Percentiles rank a stretch among this genome's conserved stretches.
Conservation (phyloP, 2,888 invertebrate genomes). For the Drosophila anomalata region DNA sequence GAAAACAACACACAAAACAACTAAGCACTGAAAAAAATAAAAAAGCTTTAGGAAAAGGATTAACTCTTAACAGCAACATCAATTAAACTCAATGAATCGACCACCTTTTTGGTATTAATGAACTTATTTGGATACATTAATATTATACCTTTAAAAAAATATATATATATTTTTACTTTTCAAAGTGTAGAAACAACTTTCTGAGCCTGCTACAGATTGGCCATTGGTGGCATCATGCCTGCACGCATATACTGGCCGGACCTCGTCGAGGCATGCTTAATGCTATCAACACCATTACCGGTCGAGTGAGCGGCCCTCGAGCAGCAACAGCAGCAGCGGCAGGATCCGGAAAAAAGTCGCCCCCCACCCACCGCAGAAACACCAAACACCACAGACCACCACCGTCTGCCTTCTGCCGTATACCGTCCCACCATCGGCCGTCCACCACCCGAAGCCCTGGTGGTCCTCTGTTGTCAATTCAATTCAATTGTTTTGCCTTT, state of each 20-base stretch:
- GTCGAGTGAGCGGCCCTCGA: conserved; percentile 45
- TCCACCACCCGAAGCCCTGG: conserved; percentile 9
- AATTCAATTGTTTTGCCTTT: conserved; percentile 78
- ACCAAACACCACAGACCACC: conserved; percentile 16
- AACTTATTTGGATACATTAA: not conserved
- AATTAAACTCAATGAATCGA: not conserved
- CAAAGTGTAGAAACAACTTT: conserved; percentile 3
- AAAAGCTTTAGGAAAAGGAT: not conserved
- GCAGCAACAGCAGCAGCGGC: conserved; percentile 12
- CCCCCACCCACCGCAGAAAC: conserved; percentile 16
- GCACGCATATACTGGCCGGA: conserved; percentile 62
- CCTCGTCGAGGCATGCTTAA: conserved; percentile 66
- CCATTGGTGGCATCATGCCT: conserved; percentile 47
- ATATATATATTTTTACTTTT: not conserved
- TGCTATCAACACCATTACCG: conserved; percentile 70
- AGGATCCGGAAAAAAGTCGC: conserved; percentile 7
- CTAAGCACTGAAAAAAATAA: conserved; percentile 12
- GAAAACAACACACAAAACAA: conserved; percentile 59
- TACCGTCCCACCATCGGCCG: not conserved
- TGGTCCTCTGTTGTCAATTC: conserved; percentile 61
- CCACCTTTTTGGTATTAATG: too few species aligned
- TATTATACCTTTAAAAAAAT: not conserved
- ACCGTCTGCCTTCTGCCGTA: not conserved
- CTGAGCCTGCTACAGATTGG: conserved; percentile 55
- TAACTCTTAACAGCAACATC: not conserved